Evolutionary conservation across 2,113 vertebrate genomes (phyloP), one percentile per base, ranked within the genome.

Genomic region (Poeciliopsis turrubarensis): DNA sequence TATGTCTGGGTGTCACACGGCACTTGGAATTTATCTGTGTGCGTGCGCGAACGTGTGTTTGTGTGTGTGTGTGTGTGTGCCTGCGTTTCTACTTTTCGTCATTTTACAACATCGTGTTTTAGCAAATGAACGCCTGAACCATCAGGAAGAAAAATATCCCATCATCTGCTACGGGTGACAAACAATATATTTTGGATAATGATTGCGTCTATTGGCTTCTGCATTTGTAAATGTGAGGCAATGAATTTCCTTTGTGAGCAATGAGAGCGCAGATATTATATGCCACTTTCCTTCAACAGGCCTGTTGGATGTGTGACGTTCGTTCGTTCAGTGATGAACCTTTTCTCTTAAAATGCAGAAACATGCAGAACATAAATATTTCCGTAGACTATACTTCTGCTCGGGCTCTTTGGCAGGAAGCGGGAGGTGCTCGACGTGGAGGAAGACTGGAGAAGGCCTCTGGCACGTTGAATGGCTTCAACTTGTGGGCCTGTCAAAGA

Each of bases 31-130:
- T 65, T 73, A n/a, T 41, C n/a, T 31, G 44, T 65, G 37, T 73
- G 73, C 76, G 60, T 70, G 73, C 1, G 17, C 6, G 44, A 19
- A 41, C 1, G 72, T 68, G 79, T 6, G 29, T 29, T 1, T 29
- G 29, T 29, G 29, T 1, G 72, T 68, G 78, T 6, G 47, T 44
- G 79, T 68, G 62, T 65, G 66, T 75, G 63, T 31, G 30, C 30
- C 30, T 31, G 30, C 31, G 71, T 51, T 75, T 86, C 82, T 89
- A 79, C 90, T 87, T 90, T 87, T 57, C 89, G 88, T 92, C 83
- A 88, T 91, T 92, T 91, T 89, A 92, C 85, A 92, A 89, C 86
- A 89, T 89, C 83, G 86, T 87, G 85, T 88, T 89, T 92, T 87
- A 88, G 80, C 89, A 93, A 93, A 92, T 92, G 90, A 93, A 92